These are phyloP conservation scores for Trichonephila clavipes DNA, from an alignment of 1,140 invertebrate species.

Conservation along the genomic window DNA sequence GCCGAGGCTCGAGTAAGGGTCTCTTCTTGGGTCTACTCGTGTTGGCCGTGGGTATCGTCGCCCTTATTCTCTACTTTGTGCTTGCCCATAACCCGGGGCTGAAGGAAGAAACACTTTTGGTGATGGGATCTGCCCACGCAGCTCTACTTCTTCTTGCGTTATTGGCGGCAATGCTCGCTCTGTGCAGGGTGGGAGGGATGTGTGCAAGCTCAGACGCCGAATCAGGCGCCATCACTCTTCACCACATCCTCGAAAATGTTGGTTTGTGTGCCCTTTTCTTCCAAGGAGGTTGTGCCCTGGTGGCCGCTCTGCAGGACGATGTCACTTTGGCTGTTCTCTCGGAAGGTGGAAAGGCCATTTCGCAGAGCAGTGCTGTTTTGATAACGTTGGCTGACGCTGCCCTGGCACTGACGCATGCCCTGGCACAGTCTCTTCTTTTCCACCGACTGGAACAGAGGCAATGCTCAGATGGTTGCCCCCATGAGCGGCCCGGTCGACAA, in stretches of 20 bases:
- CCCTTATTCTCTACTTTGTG: slow-evolving; percentile 85
- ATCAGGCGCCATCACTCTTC: not conserved
- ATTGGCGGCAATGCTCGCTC: slow-evolving; percentile 81
- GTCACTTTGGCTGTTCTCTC: not conserved
- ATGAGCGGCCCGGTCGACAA: slow-evolving; percentile 85
- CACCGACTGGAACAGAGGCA: slow-evolving; percentile 67
- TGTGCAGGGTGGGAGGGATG: slow-evolving; percentile 80
- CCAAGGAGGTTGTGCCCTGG: slow-evolving; percentile 82
- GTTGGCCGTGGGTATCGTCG: slow-evolving; percentile 84
- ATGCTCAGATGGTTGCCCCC: slow-evolving; percentile 58
- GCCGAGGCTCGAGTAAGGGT: slow-evolving; percentile 84
- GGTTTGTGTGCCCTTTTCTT: slow-evolving; percentile 83
- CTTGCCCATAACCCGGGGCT: slow-evolving; percentile 84
- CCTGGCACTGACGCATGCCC: slow-evolving; percentile 84
- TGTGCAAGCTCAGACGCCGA: slow-evolving; percentile 75
- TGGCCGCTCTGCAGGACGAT: slow-evolving; percentile 78
- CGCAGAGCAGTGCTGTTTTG: slow-evolving; percentile 65
- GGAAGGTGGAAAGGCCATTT: not conserved
- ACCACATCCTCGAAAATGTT: slow-evolving; percentile 80
- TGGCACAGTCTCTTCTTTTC: slow-evolving; percentile 75
- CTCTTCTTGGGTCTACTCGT: slow-evolving; percentile 85
- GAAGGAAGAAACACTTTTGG: slow-evolving; percentile 81
- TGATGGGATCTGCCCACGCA: slow-evolving; percentile 78
- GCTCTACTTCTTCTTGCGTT: slow-evolving; percentile 81
- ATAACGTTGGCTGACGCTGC: slow-evolving; percentile 82